Conservation (phyloP, 2,113 vertebrate genomes). For the Paraplagusia blochii region DNA sequence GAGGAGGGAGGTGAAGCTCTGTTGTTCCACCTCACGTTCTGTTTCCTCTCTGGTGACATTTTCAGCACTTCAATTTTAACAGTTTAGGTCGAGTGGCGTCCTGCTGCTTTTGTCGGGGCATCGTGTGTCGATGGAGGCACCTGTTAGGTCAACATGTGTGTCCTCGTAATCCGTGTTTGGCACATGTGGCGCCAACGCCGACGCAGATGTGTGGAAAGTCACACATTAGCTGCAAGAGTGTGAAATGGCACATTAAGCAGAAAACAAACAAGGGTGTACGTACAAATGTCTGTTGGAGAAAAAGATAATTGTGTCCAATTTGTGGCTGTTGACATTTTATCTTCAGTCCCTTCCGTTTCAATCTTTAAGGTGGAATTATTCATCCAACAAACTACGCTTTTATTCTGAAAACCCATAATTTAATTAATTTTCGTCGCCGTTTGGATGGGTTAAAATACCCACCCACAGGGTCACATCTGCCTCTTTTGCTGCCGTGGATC, state of each 20-base stretch:
- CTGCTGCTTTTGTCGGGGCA: conserved; percentile 35
- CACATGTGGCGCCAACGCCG: conserved; percentile 28
- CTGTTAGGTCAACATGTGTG: conserved; percentile 57
- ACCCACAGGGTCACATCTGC: conserved; percentile 2
- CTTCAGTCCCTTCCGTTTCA: too few species aligned
- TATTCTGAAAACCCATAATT: too few species aligned
- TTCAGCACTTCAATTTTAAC: conserved; percentile 33
- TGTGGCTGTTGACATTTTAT: too few species aligned
- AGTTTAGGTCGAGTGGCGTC: conserved; percentile 37
- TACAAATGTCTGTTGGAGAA: not conserved
- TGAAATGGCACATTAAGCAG: conserved; percentile 33
- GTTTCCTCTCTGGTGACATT: conserved; percentile 37
- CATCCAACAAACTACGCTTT: too few species aligned
- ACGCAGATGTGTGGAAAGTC: conserved; percentile 35
- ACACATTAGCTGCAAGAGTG: conserved; percentile 39
- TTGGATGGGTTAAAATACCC: too few species aligned
- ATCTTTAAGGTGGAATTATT: too few species aligned
- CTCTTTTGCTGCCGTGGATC: conserved; percentile 37
- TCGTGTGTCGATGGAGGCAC: conserved; percentile 50
- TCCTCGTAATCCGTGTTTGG: conserved; percentile 22
- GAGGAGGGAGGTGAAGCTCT: not conserved
- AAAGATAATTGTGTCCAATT: too few species aligned
- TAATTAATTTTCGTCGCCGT: too few species aligned
- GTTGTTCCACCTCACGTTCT: conserved; percentile 26
- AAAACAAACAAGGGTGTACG: conserved; percentile 21